These are phyloP conservation scores for Glyptemys insculpta DNA, from an alignment of 2,797 vertebrate species.

Conservation along the genomic window DNA sequence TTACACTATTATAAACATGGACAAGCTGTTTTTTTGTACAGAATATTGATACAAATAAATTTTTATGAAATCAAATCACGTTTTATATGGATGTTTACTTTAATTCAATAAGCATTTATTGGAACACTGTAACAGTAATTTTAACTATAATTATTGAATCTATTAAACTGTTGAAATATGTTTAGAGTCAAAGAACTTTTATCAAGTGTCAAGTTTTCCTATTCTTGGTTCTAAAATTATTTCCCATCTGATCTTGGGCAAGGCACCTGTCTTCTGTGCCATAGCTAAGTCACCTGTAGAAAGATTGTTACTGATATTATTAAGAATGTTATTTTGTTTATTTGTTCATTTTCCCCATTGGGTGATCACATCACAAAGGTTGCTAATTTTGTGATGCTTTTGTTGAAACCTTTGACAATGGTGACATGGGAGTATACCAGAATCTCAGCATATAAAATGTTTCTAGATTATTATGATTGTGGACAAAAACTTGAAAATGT, in stretches of 20 bases:
- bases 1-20: slow-evolving; percentile 13
- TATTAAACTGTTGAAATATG: not conserved
- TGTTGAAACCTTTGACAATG: not conserved
- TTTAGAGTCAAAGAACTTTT: not conserved
- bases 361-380: not conserved
- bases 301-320: not conserved
- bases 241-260: not conserved
- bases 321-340: not conserved
- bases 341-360: not conserved
- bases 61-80: not conserved
- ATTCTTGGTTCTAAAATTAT: not conserved
- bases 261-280: not conserved
- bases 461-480: not conserved
- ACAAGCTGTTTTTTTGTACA: not conserved
- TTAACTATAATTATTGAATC: not conserved
- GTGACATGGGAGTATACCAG: not conserved
- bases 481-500: not conserved
- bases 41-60: slow-evolving; percentile 33
- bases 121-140: not conserved
- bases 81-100: not conserved
- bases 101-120: not conserved
- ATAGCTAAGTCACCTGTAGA: not conserved
- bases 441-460: not conserved
- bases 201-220: not conserved
- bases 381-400: not conserved